Evolutionary conservation across 2,113 vertebrate genomes (phyloP).

Genomic region (Calidris pygmaea): DNA sequence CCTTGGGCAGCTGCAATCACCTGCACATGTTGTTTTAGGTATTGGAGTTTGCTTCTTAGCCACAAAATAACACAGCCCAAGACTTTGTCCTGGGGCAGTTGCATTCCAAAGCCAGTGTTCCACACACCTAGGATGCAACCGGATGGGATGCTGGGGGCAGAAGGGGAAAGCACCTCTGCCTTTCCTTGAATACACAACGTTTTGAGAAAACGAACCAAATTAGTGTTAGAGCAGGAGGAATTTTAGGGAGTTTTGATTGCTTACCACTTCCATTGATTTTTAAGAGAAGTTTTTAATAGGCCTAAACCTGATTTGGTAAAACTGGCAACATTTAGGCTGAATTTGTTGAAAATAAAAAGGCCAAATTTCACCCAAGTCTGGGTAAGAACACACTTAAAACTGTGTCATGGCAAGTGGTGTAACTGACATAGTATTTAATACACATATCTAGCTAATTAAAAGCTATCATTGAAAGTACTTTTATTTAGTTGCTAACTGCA

Average conservation of each 20-base stretch:
- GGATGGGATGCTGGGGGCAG: background rate
- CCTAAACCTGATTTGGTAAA: background rate
- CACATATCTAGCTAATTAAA: background rate
- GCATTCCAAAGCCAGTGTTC: background rate
- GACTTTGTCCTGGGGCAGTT: background rate
- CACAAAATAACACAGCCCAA: background rate
- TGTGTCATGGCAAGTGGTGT: background rate
- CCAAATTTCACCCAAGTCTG: background rate
- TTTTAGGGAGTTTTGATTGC: background rate
- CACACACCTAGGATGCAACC: background rate
- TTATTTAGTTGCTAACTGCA: background rate
- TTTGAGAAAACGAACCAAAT: background rate
- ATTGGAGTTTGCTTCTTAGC: background rate
- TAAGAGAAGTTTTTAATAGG: background rate
- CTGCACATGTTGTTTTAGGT: background rate
- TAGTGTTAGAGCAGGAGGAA: background rate
- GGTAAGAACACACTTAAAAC: background rate
- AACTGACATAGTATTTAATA: background rate
- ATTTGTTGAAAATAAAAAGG: background rate
- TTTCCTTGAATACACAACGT: background rate
- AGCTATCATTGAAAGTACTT: background rate
- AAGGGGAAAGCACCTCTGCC: background rate
- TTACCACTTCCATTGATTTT: background rate
- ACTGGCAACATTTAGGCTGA: background rate
- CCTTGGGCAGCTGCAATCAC: background rate